These are phyloP conservation scores for Pammene aurita DNA, from an alignment of 2,888 invertebrate genomes.

Conservation along the genomic window DNA sequence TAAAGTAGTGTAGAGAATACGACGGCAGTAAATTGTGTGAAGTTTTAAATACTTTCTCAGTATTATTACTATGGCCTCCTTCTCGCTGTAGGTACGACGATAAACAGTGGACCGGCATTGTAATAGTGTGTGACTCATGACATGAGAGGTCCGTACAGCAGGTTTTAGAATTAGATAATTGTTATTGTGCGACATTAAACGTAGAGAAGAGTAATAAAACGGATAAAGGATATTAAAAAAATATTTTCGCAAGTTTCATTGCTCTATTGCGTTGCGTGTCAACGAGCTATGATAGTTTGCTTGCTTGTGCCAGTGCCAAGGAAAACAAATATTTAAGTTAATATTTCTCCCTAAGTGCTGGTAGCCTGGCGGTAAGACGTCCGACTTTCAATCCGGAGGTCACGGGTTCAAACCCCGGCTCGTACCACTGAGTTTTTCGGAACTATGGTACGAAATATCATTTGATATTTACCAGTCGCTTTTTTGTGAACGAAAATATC, in stretches of 20 bases:
- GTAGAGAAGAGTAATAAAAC: neutral
- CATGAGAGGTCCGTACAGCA: neutral
- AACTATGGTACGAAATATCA: too few relatives aligned
- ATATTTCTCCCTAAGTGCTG: too few relatives aligned
- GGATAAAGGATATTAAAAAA: neutral
- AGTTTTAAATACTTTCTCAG: slow-evolving; percentile 34
- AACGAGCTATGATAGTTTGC: neutral
- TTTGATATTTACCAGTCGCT: too few relatives aligned
- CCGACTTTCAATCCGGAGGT: too few relatives aligned
- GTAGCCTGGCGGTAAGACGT: too few relatives aligned
- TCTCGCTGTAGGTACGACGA: neutral
- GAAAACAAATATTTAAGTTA: too few relatives aligned
- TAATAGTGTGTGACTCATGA: slow-evolving; percentile 31
- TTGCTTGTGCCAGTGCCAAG: too few relatives aligned
- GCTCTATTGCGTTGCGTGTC: neutral
- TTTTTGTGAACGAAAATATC: too few relatives aligned
- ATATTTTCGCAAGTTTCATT: neutral
- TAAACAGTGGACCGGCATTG: slow-evolving; percentile 29
- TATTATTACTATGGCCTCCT: slow-evolving; percentile 34
- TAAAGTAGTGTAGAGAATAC: slow-evolving; percentile 20
- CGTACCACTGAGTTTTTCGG: too few relatives aligned
- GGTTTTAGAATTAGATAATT: slow-evolving; percentile 20
- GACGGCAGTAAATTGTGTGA: slow-evolving; percentile 23
- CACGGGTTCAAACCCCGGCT: too few relatives aligned
- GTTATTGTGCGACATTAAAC: neutral